A percentile compares a stretch with the other conserved stretches of the same genome.
Evolutionary conservation across 2,797 vertebrate genomes (phyloP).

Genomic region (Sebastolobus altivelis): DNA sequence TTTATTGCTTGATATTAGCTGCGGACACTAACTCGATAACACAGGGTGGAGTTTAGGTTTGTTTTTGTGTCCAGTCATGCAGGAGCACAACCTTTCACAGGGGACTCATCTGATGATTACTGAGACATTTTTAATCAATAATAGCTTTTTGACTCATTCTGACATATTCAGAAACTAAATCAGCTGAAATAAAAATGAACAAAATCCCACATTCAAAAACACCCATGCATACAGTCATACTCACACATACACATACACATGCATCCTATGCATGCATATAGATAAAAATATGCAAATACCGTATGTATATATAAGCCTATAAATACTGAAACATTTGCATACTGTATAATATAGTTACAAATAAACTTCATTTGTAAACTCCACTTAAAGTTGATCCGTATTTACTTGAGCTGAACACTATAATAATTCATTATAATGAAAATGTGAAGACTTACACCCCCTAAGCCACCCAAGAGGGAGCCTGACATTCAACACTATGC

Average conservation of each 20-base stretch:
- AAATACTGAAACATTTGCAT: constrained; percentile 3
- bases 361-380: background rate
- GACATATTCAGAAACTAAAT: constrained; percentile 2
- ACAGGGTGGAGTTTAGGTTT: constrained; percentile 47
- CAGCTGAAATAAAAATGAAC: background rate
- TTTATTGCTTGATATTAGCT: constrained; percentile 64
- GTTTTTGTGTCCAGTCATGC: constrained; percentile 41
- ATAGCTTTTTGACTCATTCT: background rate
- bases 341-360: background rate
- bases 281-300: background rate
- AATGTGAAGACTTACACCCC: constrained; percentile 14
- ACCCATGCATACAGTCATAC: background rate
- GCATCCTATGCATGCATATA: background rate
- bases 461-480: constrained; percentile 4
- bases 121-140: background rate
- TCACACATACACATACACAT: background rate
- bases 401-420: constrained; percentile 4
- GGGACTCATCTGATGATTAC: constrained; percentile 8
- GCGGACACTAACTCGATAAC: constrained; percentile 42
- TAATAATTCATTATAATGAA: background rate
- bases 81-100: constrained; percentile 4
- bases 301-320: no score
- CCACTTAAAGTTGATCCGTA: background rate
- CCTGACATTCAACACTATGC: constrained; percentile 25
- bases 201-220: constrained; percentile 3